Percentiles rank a stretch among this genome's conserved stretches.
phyloP scores from a whole-genome alignment of 2,888 invertebrate genomes.

The Halocaridina rubra region DNA sequence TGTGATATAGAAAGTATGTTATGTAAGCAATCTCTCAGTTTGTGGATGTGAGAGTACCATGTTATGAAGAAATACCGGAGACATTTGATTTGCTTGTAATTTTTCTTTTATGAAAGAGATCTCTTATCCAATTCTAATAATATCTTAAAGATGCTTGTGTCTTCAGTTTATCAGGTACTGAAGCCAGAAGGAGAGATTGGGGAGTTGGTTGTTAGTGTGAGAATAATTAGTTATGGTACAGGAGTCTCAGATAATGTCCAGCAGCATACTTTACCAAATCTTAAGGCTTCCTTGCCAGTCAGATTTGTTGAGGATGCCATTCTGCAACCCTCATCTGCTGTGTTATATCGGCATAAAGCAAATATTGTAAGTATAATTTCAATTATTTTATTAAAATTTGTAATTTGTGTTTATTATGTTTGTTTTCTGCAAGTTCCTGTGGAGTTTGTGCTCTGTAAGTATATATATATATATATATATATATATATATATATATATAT shows the following conservation, averaged over 20 bases:
- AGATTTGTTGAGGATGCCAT: constrained; percentile 43
- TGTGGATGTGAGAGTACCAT: too few species aligned
- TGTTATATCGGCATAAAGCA: constrained; percentile 48
- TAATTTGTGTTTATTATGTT: too few species aligned
- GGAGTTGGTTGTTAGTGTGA: constrained; percentile 46
- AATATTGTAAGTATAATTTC: constrained; percentile 26
- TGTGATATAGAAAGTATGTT: too few species aligned
- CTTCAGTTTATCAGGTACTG: constrained; percentile 32
- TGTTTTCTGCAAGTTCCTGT: too few species aligned
- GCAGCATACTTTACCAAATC: background rate
- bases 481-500: too few species aligned
- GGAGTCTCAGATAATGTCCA: background rate
- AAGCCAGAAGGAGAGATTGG: constrained; percentile 49
- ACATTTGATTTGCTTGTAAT: too few species aligned
- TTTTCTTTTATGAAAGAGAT: too few species aligned
- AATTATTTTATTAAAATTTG: background rate
- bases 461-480: too few species aligned
- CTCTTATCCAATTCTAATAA: too few species aligned
- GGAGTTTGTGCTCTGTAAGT: too few species aligned
- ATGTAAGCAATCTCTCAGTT: too few species aligned
- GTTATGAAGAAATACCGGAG: too few species aligned
- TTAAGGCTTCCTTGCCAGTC: constrained; percentile 39
- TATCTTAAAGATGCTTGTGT: background rate
- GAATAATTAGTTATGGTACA: constrained; percentile 16
- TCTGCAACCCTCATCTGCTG: constrained; percentile 33